Base-by-base conservation (phyloP, 1,140 invertebrate genomes). In the Cotesia vestalis region DNA sequence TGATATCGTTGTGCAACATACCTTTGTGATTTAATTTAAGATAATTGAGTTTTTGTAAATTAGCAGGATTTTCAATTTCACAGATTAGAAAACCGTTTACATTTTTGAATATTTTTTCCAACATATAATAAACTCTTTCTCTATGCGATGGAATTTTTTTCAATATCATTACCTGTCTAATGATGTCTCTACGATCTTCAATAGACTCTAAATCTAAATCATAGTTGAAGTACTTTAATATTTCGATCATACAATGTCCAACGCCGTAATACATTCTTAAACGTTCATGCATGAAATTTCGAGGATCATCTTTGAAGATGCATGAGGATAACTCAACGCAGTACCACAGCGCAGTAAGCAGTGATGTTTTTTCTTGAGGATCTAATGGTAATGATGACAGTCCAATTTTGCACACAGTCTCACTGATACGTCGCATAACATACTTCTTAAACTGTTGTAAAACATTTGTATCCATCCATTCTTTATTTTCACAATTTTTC, bases 381-480 rank as follows among this genome's bases (percentile, higher is more conserved):
- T 57, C 53, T 12, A 57, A 6, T 57, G 53, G 53, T 1, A 57
- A 57, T n/a, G 53, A 57, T 57, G 53, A 57, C 12, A 57, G n/a
- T 57, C 53, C 53, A 12, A 57, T 14, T 57, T 57, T 14, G n/a
- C 53, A 57, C 6, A n/a, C n/a, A 12, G 53, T 57, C 6, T 1
- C 12, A 8, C n/a, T 57, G n/a, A 57, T 57, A 6, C 53, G 53
- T 14, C 53, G 8, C 3, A 57, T 17, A 17, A 57, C 53, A 57
- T 57, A 57, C 1, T 57, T 20, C n/a, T 20, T 57, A 57, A 57
- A n/a, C n/a, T 57, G n/a, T 12, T 14, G 14, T 6, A 57, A 12
- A 57, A 57, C 53, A 57, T 57, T 57, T 57, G 1, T 20, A 57
- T 57, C 53, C 53, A 57, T 57, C 53, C 53, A 57, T 17, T 57